phyloP scores from a whole-genome alignment of 2,797 vertebrate genomes.

The Leucoraja ocellata region DNA sequence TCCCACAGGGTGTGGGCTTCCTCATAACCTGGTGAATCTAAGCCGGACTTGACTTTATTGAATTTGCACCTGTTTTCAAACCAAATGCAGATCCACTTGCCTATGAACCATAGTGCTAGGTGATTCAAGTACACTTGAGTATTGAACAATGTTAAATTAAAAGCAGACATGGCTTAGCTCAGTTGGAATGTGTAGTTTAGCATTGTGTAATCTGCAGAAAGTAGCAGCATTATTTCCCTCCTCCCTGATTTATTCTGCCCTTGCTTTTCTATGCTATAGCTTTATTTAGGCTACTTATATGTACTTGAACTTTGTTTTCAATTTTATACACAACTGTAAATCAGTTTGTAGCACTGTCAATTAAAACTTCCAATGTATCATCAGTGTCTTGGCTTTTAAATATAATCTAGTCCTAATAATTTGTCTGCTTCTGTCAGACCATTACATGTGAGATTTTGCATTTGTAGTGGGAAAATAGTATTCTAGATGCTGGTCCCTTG shows the following conservation, averaged over 20 bases:
- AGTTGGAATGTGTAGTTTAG: slow-evolving; percentile 10
- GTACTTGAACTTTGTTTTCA: slow-evolving; percentile 21
- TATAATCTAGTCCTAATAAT: neutral
- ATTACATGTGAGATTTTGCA: neutral
- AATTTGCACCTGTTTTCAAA: slow-evolving; percentile 34
- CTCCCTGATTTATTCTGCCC: neutral
- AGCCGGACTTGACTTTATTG: neutral
- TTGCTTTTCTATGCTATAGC: slow-evolving; percentile 1
- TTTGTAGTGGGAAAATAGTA: neutral
- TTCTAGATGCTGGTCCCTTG: neutral
- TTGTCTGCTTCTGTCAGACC: neutral
- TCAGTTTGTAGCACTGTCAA: slow-evolving; percentile 32
- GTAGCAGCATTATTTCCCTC: neutral
- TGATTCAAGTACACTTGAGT: slow-evolving; percentile 2
- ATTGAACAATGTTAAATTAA: neutral
- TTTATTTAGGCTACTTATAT: slow-evolving; percentile 24
- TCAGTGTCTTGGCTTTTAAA: slow-evolving; percentile 18
- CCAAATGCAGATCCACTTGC: slow-evolving; percentile 29
- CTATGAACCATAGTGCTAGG: neutral
- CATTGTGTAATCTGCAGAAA: neutral
- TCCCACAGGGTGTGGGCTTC: neutral
- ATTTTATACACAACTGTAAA: slow-evolving; percentile 34
- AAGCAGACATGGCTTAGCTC: neutral
- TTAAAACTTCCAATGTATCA: slow-evolving; percentile 32
- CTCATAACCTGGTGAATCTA: neutral